A percentile compares a stretch with the other conserved stretches of the same genome.
Evolutionary conservation across 92 coral and sea anemone genomes (phyloP).

Genomic region (Diadumene lineata): DNA sequence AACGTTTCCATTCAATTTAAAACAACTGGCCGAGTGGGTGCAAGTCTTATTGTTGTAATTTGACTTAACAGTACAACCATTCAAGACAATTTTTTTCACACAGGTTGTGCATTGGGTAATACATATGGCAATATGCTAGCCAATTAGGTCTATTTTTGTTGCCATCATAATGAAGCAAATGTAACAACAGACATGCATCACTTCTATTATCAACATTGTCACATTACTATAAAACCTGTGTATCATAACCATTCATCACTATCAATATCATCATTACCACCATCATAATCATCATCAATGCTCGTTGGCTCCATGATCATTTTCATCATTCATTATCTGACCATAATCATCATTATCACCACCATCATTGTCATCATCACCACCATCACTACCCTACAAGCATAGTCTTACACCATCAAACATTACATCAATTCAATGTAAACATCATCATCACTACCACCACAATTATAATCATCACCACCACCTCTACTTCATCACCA

Average conservation of each 20-base stretch:
- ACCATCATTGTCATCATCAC: constrained; percentile 34
- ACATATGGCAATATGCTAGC: no score
- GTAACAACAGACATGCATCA: no score
- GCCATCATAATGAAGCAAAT: no score
- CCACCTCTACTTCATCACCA: background rate
- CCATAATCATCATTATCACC: constrained; percentile 21
- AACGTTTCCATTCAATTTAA: no score
- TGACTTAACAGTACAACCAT: no score
- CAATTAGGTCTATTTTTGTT: no score
- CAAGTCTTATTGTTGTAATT: no score
- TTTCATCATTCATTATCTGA: constrained; percentile 7
- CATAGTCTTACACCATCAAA: background rate
- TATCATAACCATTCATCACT: background rate
- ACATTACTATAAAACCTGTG: background rate
- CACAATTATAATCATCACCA: background rate
- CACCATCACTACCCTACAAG: constrained; percentile 24
- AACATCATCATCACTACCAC: background rate
- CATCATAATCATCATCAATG: background rate
- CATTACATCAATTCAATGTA: background rate
- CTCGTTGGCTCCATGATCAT: background rate
- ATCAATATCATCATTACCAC: background rate
- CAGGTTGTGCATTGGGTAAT: no score
- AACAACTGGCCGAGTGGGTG: no score
- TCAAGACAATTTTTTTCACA: no score
- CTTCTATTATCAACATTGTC: background rate